These are phyloP conservation scores for Percina caprodes DNA, from an alignment of 2,113 vertebrate genomes.

Conservation along the genomic window DNA sequence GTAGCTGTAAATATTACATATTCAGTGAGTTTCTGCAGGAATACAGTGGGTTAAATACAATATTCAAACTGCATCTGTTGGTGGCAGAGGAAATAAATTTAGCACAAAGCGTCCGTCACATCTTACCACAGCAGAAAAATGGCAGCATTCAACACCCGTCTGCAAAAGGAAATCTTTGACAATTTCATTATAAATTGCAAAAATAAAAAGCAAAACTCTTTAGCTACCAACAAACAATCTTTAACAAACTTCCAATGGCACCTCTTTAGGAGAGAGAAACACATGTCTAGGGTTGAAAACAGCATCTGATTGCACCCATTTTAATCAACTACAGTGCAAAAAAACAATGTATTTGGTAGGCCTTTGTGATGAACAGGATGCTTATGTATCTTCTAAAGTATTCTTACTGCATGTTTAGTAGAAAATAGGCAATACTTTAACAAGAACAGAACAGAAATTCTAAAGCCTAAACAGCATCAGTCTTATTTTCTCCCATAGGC, in stretches of 20 bases:
- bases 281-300: conserved; percentile 16
- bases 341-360: conserved; percentile 39
- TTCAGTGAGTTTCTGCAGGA: too few relatives aligned
- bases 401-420: conserved; percentile 42
- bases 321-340: conserved; percentile 30
- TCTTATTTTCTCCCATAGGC: conserved; percentile 47
- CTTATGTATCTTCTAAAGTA: conserved; percentile 36
- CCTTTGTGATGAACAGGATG: conserved; percentile 36
- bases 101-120: not conserved
- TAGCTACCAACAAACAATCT: not conserved
- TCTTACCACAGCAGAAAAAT: conserved; percentile 3
- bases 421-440: conserved; percentile 59
- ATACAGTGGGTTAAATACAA: not conserved
- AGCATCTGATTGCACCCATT: conserved; percentile 37
- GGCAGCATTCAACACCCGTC: not conserved
- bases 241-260: not conserved
- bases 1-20: not conserved
- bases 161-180: not conserved
- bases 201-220: not conserved
- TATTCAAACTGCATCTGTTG: conserved; percentile 2
- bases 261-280: not conserved
- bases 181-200: not conserved
- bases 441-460: conserved; percentile 43
- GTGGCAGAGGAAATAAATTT: conserved; percentile 7
- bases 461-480: conserved; percentile 48